Base-by-base conservation (phyloP, 2,888 invertebrate species). In the Tachina grossa region DNA sequence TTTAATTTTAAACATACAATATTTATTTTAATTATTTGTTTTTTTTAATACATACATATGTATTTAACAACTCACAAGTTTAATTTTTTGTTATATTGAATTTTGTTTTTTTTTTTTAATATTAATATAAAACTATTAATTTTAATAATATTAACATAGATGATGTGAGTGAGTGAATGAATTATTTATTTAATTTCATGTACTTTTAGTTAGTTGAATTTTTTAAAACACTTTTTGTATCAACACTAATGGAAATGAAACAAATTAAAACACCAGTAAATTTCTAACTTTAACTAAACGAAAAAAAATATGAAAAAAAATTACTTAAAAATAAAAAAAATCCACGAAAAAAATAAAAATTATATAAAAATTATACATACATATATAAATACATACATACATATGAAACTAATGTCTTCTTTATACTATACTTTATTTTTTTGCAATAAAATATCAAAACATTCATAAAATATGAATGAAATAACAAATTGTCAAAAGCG, bases 351-450 rank as follows among this genome's bases (percentile, higher is more conserved):
- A 31, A 43, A 55, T 31, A 19, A 65, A 57, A 1, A 39, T 39
- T 39, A 57, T 39, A n/a, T 31, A 31, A 31, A 59, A 31, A 39
- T 9, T 61, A 61, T 39, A 71, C 51, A 69, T 41, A 49, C 22
- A 45, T 71, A 87, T n/a, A 53, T 78, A 61, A n/a, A 43, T 61
- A 11, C 14, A 86, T 84, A 84, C 82, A 84, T 81, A 66, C 85
- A 88, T 87, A 79, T 85, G 84, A 84, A 88, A 88, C 88, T 79
- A 82, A 88, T 86, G 81, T 83, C 85, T 85, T 85, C 76, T 71
- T 19, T 76, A 89, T 89, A 89, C 89, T 88, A 88, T 90, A 88
- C 84, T 51, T 74, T 85, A 88, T 87, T 89, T 90, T 89, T 90
- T 90, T 87, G 87, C 88, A 86, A 85, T 90, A 89, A 74, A 90